These are phyloP conservation scores for Caretta caretta DNA, from an alignment of 2,113 vertebrate genomes.

Conservation along the genomic window DNA sequence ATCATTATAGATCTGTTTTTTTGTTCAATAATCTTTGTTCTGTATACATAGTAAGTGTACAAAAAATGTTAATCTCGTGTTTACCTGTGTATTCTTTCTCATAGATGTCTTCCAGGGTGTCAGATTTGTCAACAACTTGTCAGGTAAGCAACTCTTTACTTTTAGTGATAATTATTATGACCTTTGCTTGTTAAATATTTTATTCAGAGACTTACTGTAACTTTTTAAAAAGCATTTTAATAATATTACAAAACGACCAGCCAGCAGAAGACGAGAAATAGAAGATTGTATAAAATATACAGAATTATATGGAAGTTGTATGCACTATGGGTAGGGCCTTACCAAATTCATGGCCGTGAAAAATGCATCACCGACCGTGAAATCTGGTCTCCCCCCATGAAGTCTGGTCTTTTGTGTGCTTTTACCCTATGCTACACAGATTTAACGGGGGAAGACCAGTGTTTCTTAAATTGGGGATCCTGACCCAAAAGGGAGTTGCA, in stretches of 20 bases:
- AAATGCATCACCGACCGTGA: too few species aligned
- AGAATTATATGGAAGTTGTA: neutral
- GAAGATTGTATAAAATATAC: neutral
- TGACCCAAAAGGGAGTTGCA: too few species aligned
- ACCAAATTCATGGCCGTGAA: too few species aligned
- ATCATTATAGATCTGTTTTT: neutral
- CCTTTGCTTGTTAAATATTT: neutral
- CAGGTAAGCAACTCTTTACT: constrained; percentile 83
- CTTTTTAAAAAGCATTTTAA: neutral
- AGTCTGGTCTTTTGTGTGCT: too few species aligned
- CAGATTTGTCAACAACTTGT: constrained; percentile 99
- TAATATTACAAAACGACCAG: neutral
- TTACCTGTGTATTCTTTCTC: constrained; percentile 54
- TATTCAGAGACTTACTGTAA: too few species aligned
- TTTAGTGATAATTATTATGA: neutral
- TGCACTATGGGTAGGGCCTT: neutral
- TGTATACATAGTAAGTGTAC: neutral
- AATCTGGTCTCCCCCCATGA: too few species aligned
- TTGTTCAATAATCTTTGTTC: neutral
- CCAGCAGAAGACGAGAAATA: neutral
- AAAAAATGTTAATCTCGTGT: neutral
- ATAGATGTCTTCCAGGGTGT: constrained; percentile 99
- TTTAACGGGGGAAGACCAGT: too few species aligned
- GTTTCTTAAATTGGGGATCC: too few species aligned
- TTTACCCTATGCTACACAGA: too few species aligned